Evolutionary conservation across 2,797 vertebrate genomes (phyloP).

Genomic region (Tenualosa thibaudeaui): DNA sequence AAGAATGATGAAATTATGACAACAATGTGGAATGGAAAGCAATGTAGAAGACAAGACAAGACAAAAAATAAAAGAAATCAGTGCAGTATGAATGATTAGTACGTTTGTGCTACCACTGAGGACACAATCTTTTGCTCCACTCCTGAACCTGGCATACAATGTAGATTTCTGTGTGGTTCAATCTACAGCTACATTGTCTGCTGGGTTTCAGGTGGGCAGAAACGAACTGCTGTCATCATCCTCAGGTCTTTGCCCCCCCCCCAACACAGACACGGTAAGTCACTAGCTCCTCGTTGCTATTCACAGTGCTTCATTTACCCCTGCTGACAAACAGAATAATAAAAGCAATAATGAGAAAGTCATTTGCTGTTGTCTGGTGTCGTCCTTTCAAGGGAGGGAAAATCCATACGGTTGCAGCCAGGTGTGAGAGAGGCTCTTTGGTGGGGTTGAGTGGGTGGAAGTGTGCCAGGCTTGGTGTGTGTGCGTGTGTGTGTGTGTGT

Average conservation of each 20-base stretch:
- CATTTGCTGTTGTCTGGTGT: constrained; percentile 14
- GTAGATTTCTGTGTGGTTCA: constrained; percentile 99
- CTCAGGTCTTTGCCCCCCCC: background rate
- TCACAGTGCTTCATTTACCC: background rate
- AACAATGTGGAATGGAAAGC: too few relatives aligned
- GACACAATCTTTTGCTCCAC: constrained; percentile 61
- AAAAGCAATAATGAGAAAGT: constrained; percentile 8
- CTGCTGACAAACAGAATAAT: constrained; percentile 11
- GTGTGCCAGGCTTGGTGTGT: background rate
- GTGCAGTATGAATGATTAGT: constrained; percentile 19
- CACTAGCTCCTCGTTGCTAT: background rate
- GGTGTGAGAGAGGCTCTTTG: background rate
- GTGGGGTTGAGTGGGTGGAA: background rate
- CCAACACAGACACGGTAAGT: background rate
- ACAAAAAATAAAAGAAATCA: background rate
- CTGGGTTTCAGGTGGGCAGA: constrained; percentile 98
- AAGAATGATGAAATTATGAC: background rate
- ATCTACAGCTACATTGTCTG: constrained; percentile 99
- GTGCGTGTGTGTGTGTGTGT: background rate
- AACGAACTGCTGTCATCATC: constrained; percentile 47
- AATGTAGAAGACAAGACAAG: background rate
- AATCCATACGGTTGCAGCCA: background rate
- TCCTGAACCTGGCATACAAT: constrained; percentile 99
- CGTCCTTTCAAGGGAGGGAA: background rate
- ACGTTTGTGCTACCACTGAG: background rate